Evolutionary conservation across 2,888 invertebrate species (phyloP).

Genomic region (Trichopoda pennipes): DNA sequence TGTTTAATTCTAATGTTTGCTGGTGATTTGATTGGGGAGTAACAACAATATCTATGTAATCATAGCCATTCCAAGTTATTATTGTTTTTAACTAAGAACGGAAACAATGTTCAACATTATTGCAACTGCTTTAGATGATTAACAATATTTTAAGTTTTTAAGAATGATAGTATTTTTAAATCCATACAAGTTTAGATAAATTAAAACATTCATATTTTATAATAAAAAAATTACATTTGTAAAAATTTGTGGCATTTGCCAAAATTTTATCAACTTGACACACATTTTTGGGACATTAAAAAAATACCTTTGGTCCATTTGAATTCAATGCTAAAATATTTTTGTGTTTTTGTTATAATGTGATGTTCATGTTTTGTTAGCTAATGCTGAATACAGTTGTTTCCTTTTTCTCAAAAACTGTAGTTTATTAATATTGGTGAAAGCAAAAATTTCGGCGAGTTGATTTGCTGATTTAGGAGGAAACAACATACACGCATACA

Average conservation of each 20-base stretch:
- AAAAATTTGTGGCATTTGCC: background rate
- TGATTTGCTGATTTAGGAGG: no score
- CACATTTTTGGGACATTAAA: background rate
- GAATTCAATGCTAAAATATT: conserved; percentile 15
- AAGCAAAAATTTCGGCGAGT: no score
- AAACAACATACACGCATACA: no score
- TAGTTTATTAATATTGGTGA: conserved; percentile 8
- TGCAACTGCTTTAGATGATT: background rate
- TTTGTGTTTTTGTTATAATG: background rate
- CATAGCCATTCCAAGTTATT: background rate
- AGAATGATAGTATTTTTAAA: background rate
- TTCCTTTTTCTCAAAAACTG: background rate
- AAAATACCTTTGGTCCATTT: conserved; percentile 20
- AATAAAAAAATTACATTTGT: background rate
- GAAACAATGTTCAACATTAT: conserved; percentile 9
- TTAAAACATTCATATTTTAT: background rate
- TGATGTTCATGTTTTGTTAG: conserved; percentile 30
- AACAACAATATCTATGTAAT: conserved; percentile 8
- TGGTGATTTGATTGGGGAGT: conserved; percentile 34
- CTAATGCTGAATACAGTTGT: conserved; percentile 9
- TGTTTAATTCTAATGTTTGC: background rate
- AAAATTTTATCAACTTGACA: conserved; percentile 23
- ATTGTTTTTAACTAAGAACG: conserved; percentile 12
- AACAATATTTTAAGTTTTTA: no score
- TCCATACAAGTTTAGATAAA: background rate